phyloP scores from a whole-genome alignment of 2,888 invertebrate genomes.

The Scaptomyza caliginosa region DNA sequence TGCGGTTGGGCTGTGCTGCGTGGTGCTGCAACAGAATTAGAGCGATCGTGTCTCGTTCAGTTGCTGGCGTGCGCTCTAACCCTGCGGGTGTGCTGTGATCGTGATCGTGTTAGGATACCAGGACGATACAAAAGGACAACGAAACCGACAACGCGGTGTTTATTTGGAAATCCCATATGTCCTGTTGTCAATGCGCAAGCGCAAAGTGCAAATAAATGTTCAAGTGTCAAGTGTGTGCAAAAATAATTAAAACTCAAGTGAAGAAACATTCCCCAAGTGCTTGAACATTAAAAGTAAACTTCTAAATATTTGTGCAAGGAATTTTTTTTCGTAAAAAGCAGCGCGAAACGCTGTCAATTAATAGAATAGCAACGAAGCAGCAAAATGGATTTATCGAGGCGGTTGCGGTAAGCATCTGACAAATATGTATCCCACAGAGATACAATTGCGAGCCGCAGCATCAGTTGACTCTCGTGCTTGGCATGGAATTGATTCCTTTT shows the following conservation, averaged over 20 bases:
- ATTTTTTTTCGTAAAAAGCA: slow-evolving; percentile 23
- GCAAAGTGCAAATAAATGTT: slow-evolving; percentile 55
- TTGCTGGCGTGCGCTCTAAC: slow-evolving; percentile 82
- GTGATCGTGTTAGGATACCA: slow-evolving; percentile 33
- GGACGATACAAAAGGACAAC: slow-evolving; percentile 33
- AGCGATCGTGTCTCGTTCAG: slow-evolving; percentile 79
- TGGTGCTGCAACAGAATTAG: slow-evolving; percentile 67
- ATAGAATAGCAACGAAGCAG: slow-evolving; percentile 48
- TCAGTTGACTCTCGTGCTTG: slow-evolving; percentile 40
- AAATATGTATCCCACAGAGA: slow-evolving; percentile 65
- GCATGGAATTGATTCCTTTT: slow-evolving; percentile 77
- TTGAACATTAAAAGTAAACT: slow-evolving; percentile 23
- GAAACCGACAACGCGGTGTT: neutral
- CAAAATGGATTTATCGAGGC: slow-evolving; percentile 84
- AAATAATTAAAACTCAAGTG: slow-evolving; percentile 75
- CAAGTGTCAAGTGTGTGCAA: slow-evolving; percentile 47
- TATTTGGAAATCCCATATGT: slow-evolving; percentile 14
- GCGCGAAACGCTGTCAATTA: slow-evolving; percentile 59
- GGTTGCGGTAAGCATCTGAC: slow-evolving; percentile 82
- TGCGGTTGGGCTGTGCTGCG: slow-evolving; percentile 16
- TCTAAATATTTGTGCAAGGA: slow-evolving; percentile 39
- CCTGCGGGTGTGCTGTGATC: slow-evolving; percentile 78
- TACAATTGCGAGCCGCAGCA: slow-evolving; percentile 39
- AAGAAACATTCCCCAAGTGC: slow-evolving; percentile 45
- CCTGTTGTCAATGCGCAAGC: slow-evolving; percentile 67